Percentiles rank a stretch among this genome's conserved stretches.
These are phyloP conservation scores for Florisuga fusca DNA, from an alignment of 2,797 vertebrate genomes.

Conservation along the genomic window DNA sequence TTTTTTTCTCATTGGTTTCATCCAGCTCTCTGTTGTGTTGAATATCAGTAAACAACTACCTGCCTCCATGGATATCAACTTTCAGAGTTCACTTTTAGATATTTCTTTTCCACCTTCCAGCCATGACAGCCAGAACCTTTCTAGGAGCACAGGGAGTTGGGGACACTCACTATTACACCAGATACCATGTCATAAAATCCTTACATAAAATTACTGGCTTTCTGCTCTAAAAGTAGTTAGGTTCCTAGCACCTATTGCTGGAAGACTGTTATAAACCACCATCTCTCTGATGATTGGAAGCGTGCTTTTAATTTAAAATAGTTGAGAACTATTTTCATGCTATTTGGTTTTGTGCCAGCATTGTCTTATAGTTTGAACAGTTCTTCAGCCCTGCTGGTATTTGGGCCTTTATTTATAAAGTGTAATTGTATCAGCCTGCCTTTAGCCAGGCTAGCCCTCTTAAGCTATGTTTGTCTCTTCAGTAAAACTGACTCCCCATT, in stretches of 20 bases:
- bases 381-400: not conserved
- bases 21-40: not conserved
- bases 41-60: not conserved
- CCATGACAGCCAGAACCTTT: not conserved
- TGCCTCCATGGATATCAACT: not conserved
- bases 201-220: not conserved
- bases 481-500: not conserved
- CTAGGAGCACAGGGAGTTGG: not conserved
- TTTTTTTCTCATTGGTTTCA: not conserved
- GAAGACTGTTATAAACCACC: not conserved
- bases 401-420: conserved; percentile 36
- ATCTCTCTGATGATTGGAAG: not conserved
- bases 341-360: conserved; percentile 8
- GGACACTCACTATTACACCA: not conserved
- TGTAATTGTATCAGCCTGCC: not conserved
- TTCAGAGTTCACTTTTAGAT: not conserved
- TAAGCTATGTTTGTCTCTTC: conserved; percentile 31
- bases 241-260: not conserved
- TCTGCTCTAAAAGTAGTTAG: not conserved
- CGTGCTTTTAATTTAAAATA: conserved; percentile 26
- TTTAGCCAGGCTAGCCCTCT: not conserved
- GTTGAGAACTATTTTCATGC: not conserved
- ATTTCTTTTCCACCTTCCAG: not conserved
- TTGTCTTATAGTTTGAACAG: not conserved
- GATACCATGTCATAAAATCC: not conserved